Evolutionary conservation across 2,113 vertebrate species (phyloP).

Genomic region (Scalopus aquaticus): DNA sequence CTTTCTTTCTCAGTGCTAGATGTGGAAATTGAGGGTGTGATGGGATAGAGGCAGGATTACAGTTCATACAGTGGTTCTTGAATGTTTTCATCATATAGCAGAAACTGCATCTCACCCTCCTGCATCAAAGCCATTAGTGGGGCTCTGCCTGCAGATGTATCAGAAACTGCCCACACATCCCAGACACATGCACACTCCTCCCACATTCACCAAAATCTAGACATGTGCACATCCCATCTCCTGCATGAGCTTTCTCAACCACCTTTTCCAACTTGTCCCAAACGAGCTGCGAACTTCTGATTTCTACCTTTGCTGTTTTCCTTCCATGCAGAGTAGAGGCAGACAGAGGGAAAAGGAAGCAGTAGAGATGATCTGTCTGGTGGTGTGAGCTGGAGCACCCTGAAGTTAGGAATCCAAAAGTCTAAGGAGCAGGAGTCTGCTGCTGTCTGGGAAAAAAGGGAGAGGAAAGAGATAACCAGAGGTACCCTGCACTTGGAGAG

Average conservation of each 20-base stretch:
- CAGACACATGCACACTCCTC: background rate
- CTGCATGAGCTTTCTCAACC: background rate
- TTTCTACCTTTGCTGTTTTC: background rate
- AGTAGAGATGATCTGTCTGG: background rate
- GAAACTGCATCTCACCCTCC: background rate
- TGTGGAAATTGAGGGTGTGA: background rate
- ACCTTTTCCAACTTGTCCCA: background rate
- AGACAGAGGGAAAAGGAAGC: background rate
- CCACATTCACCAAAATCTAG: background rate
- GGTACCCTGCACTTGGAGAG: background rate
- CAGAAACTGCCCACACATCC: background rate
- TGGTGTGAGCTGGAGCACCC: background rate
- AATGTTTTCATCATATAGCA: background rate
- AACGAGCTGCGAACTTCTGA: fast-evolving
- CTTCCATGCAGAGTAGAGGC: background rate
- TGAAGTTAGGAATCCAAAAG: background rate
- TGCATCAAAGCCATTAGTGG: fast-evolving
- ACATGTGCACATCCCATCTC: fast-evolving
- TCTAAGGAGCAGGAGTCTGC: background rate
- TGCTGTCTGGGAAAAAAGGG: background rate
- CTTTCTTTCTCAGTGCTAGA: background rate
- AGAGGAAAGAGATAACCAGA: no score
- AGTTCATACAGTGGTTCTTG: background rate
- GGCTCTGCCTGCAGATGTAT: background rate
- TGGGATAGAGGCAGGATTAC: background rate